Evolutionary conservation across 2,113 vertebrate species (phyloP), one percentile per base, ranked within the genome.

Genomic region (Acinonyx jubatus): DNA sequence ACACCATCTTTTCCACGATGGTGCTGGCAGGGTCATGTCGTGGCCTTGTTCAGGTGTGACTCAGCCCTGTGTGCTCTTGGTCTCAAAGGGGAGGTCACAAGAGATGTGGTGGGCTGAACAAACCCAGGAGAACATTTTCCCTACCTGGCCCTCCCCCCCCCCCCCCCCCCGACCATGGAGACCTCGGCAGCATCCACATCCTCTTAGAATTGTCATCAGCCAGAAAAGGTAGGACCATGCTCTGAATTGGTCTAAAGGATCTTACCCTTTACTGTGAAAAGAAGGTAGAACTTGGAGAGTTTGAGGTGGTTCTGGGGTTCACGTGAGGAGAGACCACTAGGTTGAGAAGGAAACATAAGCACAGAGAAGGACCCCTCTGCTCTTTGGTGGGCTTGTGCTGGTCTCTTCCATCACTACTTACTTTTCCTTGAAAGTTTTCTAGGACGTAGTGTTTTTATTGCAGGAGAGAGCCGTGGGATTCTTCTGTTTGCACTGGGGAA

Each of bases 401-500:
- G 31, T 41, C 52, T 48, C 87, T 90, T 55, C 73, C 61, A 1
- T 74, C 5, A 4, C 13, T 52, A 4, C 79, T 87, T 80, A 27
- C 13, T 92, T 95, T 94, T 83, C 13, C 85, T 85, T 66, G 57
- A 5, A 92, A 84, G 48, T 83, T 82, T 36, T 80, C 90, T 74
- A 36, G 45, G 29, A 33, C 7, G 2, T 55, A 36, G 52, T 33
- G 23, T 89, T 69, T 48, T 63, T 69, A 41, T 14, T 57, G 57
- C 4, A 89, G 57, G n/a, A 86, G 45, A 83, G 76, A 83, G 36
- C 50, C 52, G 27, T 71, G 3, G n/a, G 50, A 82, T 92, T 83
- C 27, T 85, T 68, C 76, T 69, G 0, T 94, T 45, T 36, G 19
- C 36, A 31, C 1, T 16, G 69, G 87, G 76, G 73, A 91, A 61